These are phyloP conservation scores for Apodemia zela DNA, from an alignment of 2,888 invertebrate genomes.

Conservation along the genomic window DNA sequence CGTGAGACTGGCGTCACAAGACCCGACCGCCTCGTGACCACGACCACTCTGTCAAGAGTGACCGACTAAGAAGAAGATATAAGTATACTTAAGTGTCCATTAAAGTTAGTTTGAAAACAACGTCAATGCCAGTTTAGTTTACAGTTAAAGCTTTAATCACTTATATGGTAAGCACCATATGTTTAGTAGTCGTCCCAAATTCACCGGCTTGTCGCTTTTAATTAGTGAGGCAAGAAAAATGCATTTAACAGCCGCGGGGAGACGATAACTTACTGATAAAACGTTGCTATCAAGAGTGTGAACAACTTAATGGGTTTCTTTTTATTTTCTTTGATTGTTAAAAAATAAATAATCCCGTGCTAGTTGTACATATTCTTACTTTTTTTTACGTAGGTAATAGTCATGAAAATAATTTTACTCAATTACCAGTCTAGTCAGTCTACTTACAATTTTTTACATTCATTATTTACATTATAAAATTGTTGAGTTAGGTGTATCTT, in stretches of 20 bases:
- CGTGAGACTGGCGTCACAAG: too few relatives aligned
- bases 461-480: too few relatives aligned
- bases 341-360: neutral
- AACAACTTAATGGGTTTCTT: neutral
- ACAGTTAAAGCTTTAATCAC: slow-evolving; percentile 16
- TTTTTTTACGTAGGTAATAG: too few relatives aligned
- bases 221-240: slow-evolving; percentile 23
- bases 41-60: too few relatives aligned
- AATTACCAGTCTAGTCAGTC: too few relatives aligned
- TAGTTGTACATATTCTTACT: too few relatives aligned
- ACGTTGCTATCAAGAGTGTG: slow-evolving; percentile 1
- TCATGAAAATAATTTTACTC: too few relatives aligned
- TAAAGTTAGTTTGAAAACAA: slow-evolving; percentile 27
- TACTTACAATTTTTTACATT: too few relatives aligned
- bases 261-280: neutral
- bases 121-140: slow-evolving; percentile 30
- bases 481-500: too few relatives aligned
- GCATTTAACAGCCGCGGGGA: neutral
- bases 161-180: slow-evolving; percentile 19
- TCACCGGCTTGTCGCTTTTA: slow-evolving; percentile 27
- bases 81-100: neutral
- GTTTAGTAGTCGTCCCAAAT: slow-evolving; percentile 5
- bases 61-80: too few relatives aligned
- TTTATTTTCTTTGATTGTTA: neutral
- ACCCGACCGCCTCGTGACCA: too few relatives aligned